Base-by-base conservation (phyloP, 2,113 vertebrate genomes). In the Rhineura floridana region DNA sequence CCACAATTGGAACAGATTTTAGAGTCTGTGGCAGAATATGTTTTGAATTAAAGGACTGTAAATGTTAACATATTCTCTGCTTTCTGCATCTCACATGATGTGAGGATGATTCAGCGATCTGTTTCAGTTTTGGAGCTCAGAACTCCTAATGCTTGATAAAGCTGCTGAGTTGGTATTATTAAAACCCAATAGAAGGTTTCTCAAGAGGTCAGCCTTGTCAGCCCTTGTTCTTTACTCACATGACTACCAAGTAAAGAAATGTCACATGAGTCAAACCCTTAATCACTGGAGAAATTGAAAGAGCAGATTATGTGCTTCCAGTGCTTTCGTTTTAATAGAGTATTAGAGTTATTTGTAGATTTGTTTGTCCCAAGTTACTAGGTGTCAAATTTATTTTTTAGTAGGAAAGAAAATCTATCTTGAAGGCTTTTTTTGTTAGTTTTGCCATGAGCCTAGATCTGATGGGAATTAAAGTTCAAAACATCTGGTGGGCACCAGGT, bases 301-400 rank as follows among this genome's bases (percentile, higher is more conserved):
- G 46, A 72, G 65, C 63, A 81, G 77, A 67, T 1, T 4, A 76
- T 90, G 15, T 0, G 1, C 52, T 82, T 69, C 88, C 76, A 88
- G 48, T n/a, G 0, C 48, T 89, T 84, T 76, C 84, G 44, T 91
- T 93, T 69, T 83, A 21, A 82, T 72, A 46, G 36, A 76, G 42
- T 84, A 62, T 80, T 91, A 89, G 90, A 80, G 50, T 8, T 3
- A 23, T 69, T 70, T 44, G 63, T 82, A 15, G 78, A 46, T 89
- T 85, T 89, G 84, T 94, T 94, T 91, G 36, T 11, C 8, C 81
- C 85, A 21, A n/a, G 12, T 86, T 87, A 76, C 17, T 48, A 89
- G 69, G 73, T 55, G 75, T 78, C 89, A 48, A 78, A 90, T 70
- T 84, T 12, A 13, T 48, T 39, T 36, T 21, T 55, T 39, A 55